phyloP scores from a whole-genome alignment of 2,113 vertebrate species.

The Gymnorhina tibicen region DNA sequence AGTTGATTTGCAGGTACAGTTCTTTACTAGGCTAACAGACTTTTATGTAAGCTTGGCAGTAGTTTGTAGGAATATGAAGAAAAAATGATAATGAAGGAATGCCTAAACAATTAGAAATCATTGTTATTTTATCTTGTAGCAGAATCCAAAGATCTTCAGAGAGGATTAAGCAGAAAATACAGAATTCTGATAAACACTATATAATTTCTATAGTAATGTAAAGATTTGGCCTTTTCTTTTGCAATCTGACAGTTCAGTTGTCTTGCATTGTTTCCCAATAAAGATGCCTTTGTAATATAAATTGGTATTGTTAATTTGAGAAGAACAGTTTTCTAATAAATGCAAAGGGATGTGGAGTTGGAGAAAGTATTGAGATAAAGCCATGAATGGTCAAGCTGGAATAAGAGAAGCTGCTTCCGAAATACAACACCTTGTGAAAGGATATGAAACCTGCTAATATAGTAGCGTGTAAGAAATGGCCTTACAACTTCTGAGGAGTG shows the following conservation, averaged over 20 bases:
- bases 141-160: neutral
- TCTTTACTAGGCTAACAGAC: neutral
- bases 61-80: neutral
- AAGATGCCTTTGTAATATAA: neutral
- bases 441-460: neutral
- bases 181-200: neutral
- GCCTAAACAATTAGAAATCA: neutral
- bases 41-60: neutral
- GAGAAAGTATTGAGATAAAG: neutral
- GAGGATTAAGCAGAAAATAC: neutral
- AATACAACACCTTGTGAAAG: neutral
- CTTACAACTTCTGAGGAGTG: neutral
- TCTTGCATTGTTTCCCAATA: neutral
- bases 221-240: conserved; percentile 7
- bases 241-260: neutral
- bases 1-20: neutral
- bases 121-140: neutral
- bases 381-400: neutral
- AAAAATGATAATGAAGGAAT: neutral
- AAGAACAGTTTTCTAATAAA: neutral
- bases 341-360: neutral
- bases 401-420: conserved; percentile 12
- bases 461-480: neutral
- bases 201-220: neutral
- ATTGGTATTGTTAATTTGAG: neutral